Evolutionary conservation across 2,888 invertebrate genomes (phyloP), one percentile per base, ranked within the genome.

Genomic region (Cheilosia urbana): DNA sequence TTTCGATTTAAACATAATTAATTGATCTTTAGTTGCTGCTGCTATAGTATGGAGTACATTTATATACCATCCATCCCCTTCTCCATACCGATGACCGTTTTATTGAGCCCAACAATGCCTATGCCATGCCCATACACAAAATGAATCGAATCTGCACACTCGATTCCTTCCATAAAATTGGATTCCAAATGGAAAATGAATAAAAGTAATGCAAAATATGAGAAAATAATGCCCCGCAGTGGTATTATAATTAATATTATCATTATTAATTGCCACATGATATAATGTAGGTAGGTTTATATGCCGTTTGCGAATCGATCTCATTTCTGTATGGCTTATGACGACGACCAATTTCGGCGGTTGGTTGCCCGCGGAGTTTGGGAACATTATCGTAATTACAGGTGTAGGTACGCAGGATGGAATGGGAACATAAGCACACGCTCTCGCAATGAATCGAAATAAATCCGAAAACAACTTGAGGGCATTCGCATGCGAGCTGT

Each of bases 171-270:
- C 53, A 63, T 75, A 42, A 63, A 84, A 79, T 84, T 84, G 65
- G 83, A 79, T 75, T 60, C 73, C 53, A 51, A 79, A 79, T 68
- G 79, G 65, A 63, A 51, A 75, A 79, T 57, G 79, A 79, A 68
- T 69, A 55, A 65, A 63, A 58, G 51, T 53, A 80, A 55, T 47
- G 49, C 57, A 68, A 49, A 76, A 49, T 66, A 34, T 37, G 79
- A 76, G 62, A 62, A 80, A 80, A 84, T 76, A 81, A 53, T 76
- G 80, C 76, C 84, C 80, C 66, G 76, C 71, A 85, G 84, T 76
- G 80, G 37, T 81, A 81, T 81, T 81, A 80, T 85, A 85, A 85
- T 85, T 85, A 85, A 85, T 85, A 85, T 85, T 81, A 85, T 85
- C 80, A 76, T 85, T 85, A 85, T 85, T 81, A 85, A 85, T 85